phyloP scores from a whole-genome alignment of 2,888 invertebrate species.

The Amiota communis region DNA sequence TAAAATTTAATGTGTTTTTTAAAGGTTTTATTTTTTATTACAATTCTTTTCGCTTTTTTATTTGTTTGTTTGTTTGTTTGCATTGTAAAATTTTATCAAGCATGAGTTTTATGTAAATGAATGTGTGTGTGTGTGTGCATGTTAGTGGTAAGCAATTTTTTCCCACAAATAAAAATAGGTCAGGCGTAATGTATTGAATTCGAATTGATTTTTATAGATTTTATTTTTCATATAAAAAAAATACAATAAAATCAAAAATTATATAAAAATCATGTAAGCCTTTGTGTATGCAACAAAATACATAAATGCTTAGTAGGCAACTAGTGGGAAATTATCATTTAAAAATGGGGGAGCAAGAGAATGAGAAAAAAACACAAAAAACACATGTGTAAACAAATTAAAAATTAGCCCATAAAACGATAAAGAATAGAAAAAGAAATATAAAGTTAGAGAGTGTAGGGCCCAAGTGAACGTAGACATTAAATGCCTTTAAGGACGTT shows the following conservation, averaged over 20 bases:
- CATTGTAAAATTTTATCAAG: conserved; percentile 6
- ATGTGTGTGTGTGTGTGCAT: background rate
- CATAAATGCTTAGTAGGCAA: conserved; percentile 44
- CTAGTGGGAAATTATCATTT: conserved; percentile 56
- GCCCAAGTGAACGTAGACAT: conserved; percentile 33
- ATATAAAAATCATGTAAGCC: conserved; percentile 41
- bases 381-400: conserved; percentile 65
- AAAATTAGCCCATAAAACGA: conserved; percentile 63
- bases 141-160: background rate
- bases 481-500: conserved; percentile 26
- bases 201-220: conserved; percentile 1
- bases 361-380: conserved; percentile 39
- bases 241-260: conserved; percentile 49
- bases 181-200: conserved; percentile 15
- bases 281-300: conserved; percentile 11
- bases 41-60: background rate
- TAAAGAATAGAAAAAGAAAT: conserved; percentile 46
- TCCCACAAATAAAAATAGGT: background rate
- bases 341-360: conserved; percentile 11
- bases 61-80: background rate
- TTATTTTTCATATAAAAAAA: conserved; percentile 24
- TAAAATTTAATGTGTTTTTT: conserved; percentile 19
- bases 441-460: conserved; percentile 1
- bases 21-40: background rate
- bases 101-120: background rate